These are phyloP conservation scores for Peribatodes rhomboidaria DNA, from an alignment of 2,888 invertebrate genomes.

Conservation along the genomic window DNA sequence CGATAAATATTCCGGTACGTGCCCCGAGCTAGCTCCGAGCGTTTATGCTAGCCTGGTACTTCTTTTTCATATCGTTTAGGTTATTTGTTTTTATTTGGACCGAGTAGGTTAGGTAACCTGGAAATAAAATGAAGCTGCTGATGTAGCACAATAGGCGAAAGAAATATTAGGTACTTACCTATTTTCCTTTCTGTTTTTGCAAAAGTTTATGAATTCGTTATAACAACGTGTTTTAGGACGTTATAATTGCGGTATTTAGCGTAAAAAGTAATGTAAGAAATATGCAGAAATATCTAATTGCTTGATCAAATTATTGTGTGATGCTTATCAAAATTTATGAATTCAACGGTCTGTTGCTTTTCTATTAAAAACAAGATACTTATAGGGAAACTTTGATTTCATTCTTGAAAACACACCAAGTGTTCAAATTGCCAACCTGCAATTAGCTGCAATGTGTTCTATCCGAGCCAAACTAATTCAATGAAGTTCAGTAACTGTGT, in stretches of 20 bases:
- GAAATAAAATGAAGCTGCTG: slow-evolving; percentile 23
- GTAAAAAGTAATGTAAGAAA: neutral
- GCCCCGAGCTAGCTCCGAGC: slow-evolving; percentile 60
- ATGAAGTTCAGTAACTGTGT: slow-evolving; percentile 44
- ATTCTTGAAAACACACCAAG: slow-evolving; percentile 11
- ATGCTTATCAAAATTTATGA: no score
- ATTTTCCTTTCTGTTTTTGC: slow-evolving; percentile 7
- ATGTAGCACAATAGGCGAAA: slow-evolving; percentile 13
- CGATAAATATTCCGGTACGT: slow-evolving; percentile 79
- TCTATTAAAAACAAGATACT: neutral
- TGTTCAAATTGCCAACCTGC: slow-evolving; percentile 41
- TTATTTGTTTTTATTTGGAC: slow-evolving; percentile 58
- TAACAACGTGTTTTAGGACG: neutral
- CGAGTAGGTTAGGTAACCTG: slow-evolving; percentile 26
- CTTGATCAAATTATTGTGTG: neutral
- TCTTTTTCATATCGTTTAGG: slow-evolving; percentile 61
- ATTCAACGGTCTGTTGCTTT: no score
- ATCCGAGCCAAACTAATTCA: slow-evolving; percentile 46
- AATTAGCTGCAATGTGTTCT: slow-evolving; percentile 44
- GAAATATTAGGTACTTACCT: slow-evolving; percentile 20
- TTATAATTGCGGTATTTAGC: neutral
- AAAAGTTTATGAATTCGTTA: slow-evolving; percentile 1
- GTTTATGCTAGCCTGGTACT: slow-evolving; percentile 69
- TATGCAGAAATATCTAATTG: neutral
- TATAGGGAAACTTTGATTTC: neutral